Evolutionary conservation across 92 coral and sea anemone species (phyloP).

Genomic region (Zoanthus solanderi): DNA sequence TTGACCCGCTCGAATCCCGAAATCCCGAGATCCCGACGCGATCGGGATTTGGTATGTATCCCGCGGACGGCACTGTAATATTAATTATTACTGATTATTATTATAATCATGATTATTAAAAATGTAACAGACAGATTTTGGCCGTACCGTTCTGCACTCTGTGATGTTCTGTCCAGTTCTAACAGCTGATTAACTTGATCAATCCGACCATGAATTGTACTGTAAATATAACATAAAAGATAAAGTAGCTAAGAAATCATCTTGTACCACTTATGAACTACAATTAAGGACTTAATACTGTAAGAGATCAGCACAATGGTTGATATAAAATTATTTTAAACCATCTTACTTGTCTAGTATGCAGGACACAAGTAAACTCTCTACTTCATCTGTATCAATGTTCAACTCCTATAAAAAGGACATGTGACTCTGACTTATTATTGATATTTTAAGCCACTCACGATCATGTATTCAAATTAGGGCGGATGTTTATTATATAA

Average conservation of each 20-base stretch:
- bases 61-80: no score
- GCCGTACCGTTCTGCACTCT: conserved; percentile 87
- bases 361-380: conserved; percentile 94
- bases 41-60: no score
- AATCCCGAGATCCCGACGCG: no score
- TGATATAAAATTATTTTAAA: background rate
- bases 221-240: conserved; percentile 10
- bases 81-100: no score
- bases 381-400: conserved; percentile 98
- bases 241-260: background rate
- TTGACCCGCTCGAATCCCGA: no score
- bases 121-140: background rate
- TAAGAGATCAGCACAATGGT: no score
- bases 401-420: conserved; percentile 76
- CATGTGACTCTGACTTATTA: background rate
- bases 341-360: conserved; percentile 83
- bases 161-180: conserved; percentile 89
- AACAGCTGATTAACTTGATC: conserved; percentile 98
- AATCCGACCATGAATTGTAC: conserved; percentile 97
- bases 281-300: background rate
- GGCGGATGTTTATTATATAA: no score
- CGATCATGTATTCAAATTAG: no score
- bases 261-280: background rate
- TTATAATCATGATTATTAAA: background rate
- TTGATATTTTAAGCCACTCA: no score